Evolutionary conservation across 2,113 vertebrate genomes (phyloP).

Genomic region (Scopus umbretta): DNA sequence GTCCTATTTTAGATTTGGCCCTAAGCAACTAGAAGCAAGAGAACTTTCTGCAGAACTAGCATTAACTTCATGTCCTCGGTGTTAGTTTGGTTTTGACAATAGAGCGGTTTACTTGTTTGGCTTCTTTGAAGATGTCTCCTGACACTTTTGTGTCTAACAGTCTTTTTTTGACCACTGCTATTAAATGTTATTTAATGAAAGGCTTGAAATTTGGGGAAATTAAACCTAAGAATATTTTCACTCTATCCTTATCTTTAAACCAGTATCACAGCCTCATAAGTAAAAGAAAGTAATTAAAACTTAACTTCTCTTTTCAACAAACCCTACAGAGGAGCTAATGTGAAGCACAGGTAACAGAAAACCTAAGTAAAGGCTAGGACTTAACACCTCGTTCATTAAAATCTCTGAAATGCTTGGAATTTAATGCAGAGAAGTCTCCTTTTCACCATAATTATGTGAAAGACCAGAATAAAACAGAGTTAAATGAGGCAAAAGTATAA

Average conservation of each 20-base stretch:
- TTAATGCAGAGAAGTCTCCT: neutral
- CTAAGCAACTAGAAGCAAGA: neutral
- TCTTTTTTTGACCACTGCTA: neutral
- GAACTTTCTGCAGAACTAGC: neutral
- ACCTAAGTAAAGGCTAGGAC: neutral
- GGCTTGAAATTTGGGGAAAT: neutral
- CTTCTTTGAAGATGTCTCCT: neutral
- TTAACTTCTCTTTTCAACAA: neutral
- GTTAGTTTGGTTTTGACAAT: neutral
- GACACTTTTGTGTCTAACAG: neutral
- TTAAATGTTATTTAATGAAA: neutral
- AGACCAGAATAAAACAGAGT: constrained; percentile 38
- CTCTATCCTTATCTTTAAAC: neutral
- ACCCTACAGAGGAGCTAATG: neutral
- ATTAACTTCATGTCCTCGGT: neutral
- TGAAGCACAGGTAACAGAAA: neutral
- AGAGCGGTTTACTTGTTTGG: neutral
- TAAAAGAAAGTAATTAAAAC: neutral
- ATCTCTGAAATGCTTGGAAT: constrained; percentile 15
- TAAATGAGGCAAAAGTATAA: constrained; percentile 58
- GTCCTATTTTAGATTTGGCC: neutral
- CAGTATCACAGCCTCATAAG: neutral
- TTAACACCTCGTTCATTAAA: constrained; percentile 38
- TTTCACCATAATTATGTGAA: constrained; percentile 27
- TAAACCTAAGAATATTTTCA: neutral